Base-by-base conservation (phyloP, 37 sponge, comb jelly and placozoan species). In the Halisarca cf. caerulea region DNA sequence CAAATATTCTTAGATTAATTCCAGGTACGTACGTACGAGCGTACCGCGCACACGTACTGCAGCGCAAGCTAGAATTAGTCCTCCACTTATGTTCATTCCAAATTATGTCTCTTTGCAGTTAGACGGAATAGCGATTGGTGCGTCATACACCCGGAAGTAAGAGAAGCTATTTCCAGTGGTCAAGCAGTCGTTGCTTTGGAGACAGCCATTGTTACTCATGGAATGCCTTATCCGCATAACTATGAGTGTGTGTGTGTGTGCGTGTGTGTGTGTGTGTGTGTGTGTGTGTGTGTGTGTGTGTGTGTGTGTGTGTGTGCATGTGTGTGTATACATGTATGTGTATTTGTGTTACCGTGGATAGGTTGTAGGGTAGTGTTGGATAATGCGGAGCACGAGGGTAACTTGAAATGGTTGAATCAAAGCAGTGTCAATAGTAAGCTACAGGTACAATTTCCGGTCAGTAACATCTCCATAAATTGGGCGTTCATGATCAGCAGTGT, bases 151-250 rank as follows among this genome's bases (percentile, higher is more conserved):
- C 85, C 89, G 15, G 92, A 94, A 62, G 95, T 97, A 25, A 34
- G 20, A 2, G 64, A 86, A 41, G 98, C 98, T 14, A 20, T 94
- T 11, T 27, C 59, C 8, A 24, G 38, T 2, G 79, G 87, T 11
- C 1, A 23, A 51, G 94, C 99, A 47, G 86, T 96, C 32, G 90
- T 98, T 73, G 99, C 99, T 33, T 82, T 98, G 84, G 99, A 98
- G 78, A 94, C 99, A 45, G 94, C 99, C 71, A 89, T 98, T 53
- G 84, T 98, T 5, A 96, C 96, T 9, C 99, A 98, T 88, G 99
- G 99, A 21, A 89, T 98, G 91, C 99, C 99, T 21, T 70, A 91
- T 53, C 99, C 99, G 4, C 37, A 86, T 24, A 98, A 98, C 8
- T 45, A 11, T 41, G 79, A 24, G 55, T 79, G 74, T 72, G 74